These are phyloP conservation scores for Hippoglossus stenolepis DNA, from an alignment of 2,113 vertebrate genomes.

Conservation along the genomic window DNA sequence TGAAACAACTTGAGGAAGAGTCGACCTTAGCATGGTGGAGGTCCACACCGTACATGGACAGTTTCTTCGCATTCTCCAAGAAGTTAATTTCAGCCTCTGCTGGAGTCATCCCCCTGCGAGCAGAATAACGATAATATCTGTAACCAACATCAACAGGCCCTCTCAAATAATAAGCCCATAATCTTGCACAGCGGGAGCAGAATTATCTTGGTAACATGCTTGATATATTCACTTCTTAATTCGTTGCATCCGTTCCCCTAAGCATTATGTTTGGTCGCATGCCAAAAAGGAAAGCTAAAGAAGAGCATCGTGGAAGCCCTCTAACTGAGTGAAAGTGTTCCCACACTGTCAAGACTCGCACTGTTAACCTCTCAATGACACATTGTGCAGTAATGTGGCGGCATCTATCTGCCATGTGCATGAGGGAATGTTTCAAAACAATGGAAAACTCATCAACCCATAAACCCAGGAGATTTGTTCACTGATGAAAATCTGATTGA, in stretches of 20 bases:
- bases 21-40: slow-evolving; percentile 97
- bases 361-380: slow-evolving; percentile 35
- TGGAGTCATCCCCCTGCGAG: slow-evolving; percentile 93
- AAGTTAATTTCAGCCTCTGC: slow-evolving; percentile 99
- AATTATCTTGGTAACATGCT: slow-evolving; percentile 26
- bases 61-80: slow-evolving; percentile 98
- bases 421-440: slow-evolving; percentile 3
- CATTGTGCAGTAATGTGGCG: slow-evolving; percentile 32
- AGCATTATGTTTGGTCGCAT: slow-evolving; percentile 9
- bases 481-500: slow-evolving; percentile 15
- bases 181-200: slow-evolving; percentile 19
- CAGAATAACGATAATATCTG: slow-evolving; percentile 43
- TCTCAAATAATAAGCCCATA: slow-evolving; percentile 36
- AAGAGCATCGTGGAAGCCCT: neutral
- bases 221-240: slow-evolving; percentile 35
- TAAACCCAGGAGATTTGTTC: neutral
- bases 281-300: slow-evolving; percentile 38
- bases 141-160: slow-evolving; percentile 42
- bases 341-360: slow-evolving; percentile 14
- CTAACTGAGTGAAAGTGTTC: slow-evolving; percentile 27
- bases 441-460: slow-evolving; percentile 4
- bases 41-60: slow-evolving; percentile 99
- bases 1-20: neutral
- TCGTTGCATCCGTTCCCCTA: neutral
- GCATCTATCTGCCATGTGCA: slow-evolving; percentile 32